These are phyloP conservation scores for Alcis repandata DNA, from an alignment of 2,888 invertebrate species.

Conservation along the genomic window DNA sequence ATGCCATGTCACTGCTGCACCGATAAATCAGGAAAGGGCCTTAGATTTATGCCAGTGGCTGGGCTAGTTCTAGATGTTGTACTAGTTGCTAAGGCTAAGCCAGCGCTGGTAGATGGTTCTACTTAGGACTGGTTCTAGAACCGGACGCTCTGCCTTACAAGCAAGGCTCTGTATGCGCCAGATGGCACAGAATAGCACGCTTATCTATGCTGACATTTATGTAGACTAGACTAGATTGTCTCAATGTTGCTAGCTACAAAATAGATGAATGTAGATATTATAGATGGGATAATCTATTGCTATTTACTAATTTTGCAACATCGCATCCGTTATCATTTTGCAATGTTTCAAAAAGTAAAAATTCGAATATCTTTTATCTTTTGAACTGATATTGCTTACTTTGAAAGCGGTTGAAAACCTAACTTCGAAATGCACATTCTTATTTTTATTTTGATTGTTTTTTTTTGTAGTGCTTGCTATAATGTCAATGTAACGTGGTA, in stretches of 20 bases:
- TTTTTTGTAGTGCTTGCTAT: neutral
- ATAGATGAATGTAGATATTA: neutral
- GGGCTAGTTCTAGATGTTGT: conserved; percentile 32
- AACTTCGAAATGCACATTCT: no score
- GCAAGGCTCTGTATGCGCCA: conserved; percentile 46
- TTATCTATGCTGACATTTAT: conserved; percentile 12
- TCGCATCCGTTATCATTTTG: no score
- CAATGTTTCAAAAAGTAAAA: no score
- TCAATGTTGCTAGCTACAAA: neutral
- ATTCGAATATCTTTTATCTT: no score
- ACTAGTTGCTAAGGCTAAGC: conserved; percentile 35
- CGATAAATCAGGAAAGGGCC: no score
- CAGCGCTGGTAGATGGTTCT: conserved; percentile 32
- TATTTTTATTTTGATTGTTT: neutral
- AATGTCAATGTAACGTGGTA: conserved; percentile 23
- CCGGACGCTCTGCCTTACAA: conserved; percentile 47
- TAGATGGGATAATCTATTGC: no score
- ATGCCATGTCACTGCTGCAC: no score
- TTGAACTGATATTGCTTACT: no score
- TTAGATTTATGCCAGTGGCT: conserved; percentile 9
- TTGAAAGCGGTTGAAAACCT: no score
- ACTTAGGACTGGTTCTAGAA: conserved; percentile 50
- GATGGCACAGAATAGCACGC: conserved; percentile 35
- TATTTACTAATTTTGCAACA: no score
- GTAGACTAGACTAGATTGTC: neutral